Evolutionary conservation across 1,140 invertebrate species (phyloP).

Genomic region (Linepithema humile): DNA sequence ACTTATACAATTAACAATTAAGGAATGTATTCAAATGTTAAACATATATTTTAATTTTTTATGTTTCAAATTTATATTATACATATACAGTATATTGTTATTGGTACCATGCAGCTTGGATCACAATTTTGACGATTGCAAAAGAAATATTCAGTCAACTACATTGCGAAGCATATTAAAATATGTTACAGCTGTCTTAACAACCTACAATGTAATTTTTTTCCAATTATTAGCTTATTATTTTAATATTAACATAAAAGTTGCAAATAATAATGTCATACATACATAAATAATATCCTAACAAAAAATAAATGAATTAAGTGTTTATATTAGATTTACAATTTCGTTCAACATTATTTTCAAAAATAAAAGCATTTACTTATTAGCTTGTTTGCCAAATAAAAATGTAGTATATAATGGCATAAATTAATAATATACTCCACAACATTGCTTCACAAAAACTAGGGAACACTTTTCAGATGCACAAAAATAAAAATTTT

Average conservation of each 20-base stretch:
- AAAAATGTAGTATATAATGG: too few relatives aligned
- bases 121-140: not conserved
- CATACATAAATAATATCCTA: too few relatives aligned
- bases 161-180: conserved; percentile 64
- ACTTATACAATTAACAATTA: not conserved
- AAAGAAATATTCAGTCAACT: not conserved
- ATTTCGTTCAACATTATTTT: too few relatives aligned
- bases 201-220: conserved; percentile 51
- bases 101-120: not conserved
- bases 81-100: not conserved
- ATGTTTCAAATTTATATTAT: not conserved
- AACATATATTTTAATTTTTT: not conserved
- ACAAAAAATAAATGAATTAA: too few relatives aligned
- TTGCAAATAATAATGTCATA: too few relatives aligned
- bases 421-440: too few relatives aligned
- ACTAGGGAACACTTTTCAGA: too few relatives aligned
- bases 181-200: conserved; percentile 69
- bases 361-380: too few relatives aligned
- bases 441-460: too few relatives aligned
- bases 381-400: too few relatives aligned
- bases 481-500: too few relatives aligned
- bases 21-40: not conserved
- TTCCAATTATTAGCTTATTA: conserved; percentile 11
- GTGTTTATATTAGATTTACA: not conserved
- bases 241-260: not conserved